phyloP scores from a whole-genome alignment of 2,113 vertebrate genomes.

The Coregonus clupeaformis region DNA sequence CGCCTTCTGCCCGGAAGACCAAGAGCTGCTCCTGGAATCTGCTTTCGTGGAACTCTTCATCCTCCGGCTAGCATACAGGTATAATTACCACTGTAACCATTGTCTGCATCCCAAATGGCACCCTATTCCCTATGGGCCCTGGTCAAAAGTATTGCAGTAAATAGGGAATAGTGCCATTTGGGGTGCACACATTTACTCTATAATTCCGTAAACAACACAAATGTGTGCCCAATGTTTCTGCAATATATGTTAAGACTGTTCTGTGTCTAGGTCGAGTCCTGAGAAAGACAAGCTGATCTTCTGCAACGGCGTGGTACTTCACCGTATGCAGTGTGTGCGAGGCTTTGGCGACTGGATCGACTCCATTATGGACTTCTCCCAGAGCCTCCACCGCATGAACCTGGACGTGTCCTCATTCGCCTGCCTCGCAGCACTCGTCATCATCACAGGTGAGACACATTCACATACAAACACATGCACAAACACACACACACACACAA shows the following conservation, averaged over 20 bases:
- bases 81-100: conserved; percentile 5
- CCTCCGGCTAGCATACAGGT: conserved; percentile 91
- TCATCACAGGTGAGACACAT: conserved; percentile 81
- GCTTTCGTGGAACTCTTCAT: conserved; percentile 94
- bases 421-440: conserved; percentile 87
- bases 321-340: conserved; percentile 84
- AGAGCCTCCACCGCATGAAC: conserved; percentile 85
- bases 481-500: not conserved
- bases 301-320: conserved; percentile 88
- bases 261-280: conserved; percentile 81
- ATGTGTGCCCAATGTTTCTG: conserved; percentile 5
- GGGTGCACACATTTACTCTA: too few relatives aligned
- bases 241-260: not conserved
- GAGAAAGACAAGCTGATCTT: conserved; percentile 88
- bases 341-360: conserved; percentile 93
- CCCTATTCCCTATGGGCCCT: too few relatives aligned
- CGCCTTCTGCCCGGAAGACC: conserved; percentile 83
- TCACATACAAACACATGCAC: not conserved
- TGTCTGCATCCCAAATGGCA: too few relatives aligned
- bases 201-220: too few relatives aligned
- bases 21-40: conserved; percentile 87
- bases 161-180: too few relatives aligned
- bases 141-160: too few relatives aligned
- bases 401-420: conserved; percentile 85
- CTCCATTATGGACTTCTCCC: conserved; percentile 88